Percentiles rank a stretch among this genome's conserved stretches.
phyloP scores from a whole-genome alignment of 2,888 invertebrate genomes.

The Lysandra bellargus region DNA sequence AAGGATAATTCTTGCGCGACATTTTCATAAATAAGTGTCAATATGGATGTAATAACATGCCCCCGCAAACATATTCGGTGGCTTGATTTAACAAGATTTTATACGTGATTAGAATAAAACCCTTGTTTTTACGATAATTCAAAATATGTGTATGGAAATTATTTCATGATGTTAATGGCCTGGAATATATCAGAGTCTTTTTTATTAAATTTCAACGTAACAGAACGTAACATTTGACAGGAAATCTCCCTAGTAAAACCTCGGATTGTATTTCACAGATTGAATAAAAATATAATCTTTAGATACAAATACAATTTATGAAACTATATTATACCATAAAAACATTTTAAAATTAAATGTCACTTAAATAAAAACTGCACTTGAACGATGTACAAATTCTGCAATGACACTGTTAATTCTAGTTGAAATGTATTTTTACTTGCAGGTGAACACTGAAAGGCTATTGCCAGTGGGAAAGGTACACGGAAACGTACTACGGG shows the following conservation, averaged over 20 bases:
- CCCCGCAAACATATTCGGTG: slow-evolving; percentile 38
- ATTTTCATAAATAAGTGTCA: slow-evolving; percentile 61
- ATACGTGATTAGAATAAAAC: slow-evolving; percentile 18
- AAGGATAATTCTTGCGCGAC: slow-evolving; percentile 61
- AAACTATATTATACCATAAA: too few relatives aligned
- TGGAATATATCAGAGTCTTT: neutral
- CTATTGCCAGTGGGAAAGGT: slow-evolving; percentile 62
- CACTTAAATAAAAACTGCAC: neutral
- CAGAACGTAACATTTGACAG: too few relatives aligned
- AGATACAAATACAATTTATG: too few relatives aligned
- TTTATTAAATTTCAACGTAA: too few relatives aligned
- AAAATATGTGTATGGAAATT: neutral
- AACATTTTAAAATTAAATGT: neutral
- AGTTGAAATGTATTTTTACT: slow-evolving; percentile 51
- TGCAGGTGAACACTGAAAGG: slow-evolving; percentile 64
- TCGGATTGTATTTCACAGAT: too few relatives aligned
- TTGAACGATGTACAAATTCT: neutral
- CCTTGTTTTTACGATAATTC: neutral
- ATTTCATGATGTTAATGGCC: slow-evolving; percentile 30
- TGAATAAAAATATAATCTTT: too few relatives aligned
- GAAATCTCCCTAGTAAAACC: too few relatives aligned
- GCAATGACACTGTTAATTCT: slow-evolving; percentile 31
- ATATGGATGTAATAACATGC: slow-evolving; percentile 54
- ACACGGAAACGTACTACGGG: slow-evolving; percentile 69
- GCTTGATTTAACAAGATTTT: slow-evolving; percentile 34